Evolutionary conservation across 2,797 vertebrate genomes (phyloP), one percentile per base, ranked within the genome.

Genomic region (Chromis chromis): DNA sequence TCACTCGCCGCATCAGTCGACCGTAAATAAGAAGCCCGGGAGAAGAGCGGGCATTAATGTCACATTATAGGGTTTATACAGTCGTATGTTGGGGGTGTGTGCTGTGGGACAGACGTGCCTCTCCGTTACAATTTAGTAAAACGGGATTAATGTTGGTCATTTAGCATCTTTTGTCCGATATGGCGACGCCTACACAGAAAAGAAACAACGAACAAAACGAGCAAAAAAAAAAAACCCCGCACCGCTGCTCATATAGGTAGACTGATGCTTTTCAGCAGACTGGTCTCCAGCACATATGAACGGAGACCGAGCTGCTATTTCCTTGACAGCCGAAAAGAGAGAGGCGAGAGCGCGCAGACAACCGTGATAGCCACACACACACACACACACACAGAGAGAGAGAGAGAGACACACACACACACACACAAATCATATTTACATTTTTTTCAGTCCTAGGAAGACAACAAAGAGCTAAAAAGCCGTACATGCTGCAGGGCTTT

Each of bases 221-320:
- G n/a, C n/a, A 11, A 11, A 12, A 11, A 1, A 31, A 8, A 22
- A 28, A 22, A 66, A 48, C 14, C 4, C 5, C n/a, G 53, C 44
- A 13, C 1, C 67, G 58, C 8, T 57, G 79, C 54, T 80, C 62
- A n/a, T 76, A 64, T 68, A 72, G 58, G 62, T 54, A 46, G 59
- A 63, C 52, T 68, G 40, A 4, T 16, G 40, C 17, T 69, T 84
- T 85, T 62, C 19, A 21, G 53, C 66, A 62, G 82, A 50, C 79
- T 79, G 64, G 10, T 70, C 75, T 63, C 54, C 65, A 39, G 70
- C 82, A 81, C 87, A 70, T 73, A 85, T 54, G 79, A 83, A 82
- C 83, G 40, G 82, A 78, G 87, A 67, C 80, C 66, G 80, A 82
- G 75, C 82, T 88, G 87, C 76, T 86, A 86, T 91, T 91, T 92